These are phyloP conservation scores for Pristionchus fissidentatus DNA, from an alignment of 2,888 invertebrate genomes.

Conservation along the genomic window DNA sequence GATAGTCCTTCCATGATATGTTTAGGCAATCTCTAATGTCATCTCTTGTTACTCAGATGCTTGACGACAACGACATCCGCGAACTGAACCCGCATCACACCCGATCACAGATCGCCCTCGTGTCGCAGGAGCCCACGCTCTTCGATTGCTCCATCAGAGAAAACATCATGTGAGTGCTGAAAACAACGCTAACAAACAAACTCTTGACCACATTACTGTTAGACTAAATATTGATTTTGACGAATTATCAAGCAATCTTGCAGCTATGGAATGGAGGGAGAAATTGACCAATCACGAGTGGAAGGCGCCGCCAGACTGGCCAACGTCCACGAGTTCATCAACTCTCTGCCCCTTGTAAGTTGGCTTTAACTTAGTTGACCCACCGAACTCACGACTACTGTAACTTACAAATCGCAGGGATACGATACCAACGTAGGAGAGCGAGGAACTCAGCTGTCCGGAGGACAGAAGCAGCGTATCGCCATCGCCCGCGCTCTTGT, in stretches of 20 bases:
- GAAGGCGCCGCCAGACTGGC: slow-evolving; percentile 76
- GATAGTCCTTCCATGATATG: not conserved
- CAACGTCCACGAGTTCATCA: slow-evolving; percentile 78
- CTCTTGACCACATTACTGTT: no score
- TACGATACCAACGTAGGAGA: slow-evolving; percentile 77
- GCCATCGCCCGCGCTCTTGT: slow-evolving; percentile 77
- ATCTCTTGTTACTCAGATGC: slow-evolving; percentile 53
- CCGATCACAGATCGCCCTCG: slow-evolving; percentile 88
- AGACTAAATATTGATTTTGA: not conserved
- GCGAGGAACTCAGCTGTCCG: slow-evolving; percentile 76
- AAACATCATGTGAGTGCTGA: slow-evolving; percentile 65
- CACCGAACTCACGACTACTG: not conserved
- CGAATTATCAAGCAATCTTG: not conserved
- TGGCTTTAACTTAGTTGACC: not conserved
- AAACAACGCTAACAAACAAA: not conserved
- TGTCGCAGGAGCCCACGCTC: slow-evolving; percentile 90
- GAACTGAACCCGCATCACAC: slow-evolving; percentile 79
- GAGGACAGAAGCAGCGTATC: slow-evolving; percentile 77
- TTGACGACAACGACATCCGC: slow-evolving; percentile 75
- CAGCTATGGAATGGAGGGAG: slow-evolving; percentile 64
- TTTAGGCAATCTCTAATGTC: no score
- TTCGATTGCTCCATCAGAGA: slow-evolving; percentile 76
- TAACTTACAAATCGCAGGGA: slow-evolving; percentile 53
- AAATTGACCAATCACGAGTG: slow-evolving; percentile 70
- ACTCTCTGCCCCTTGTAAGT: slow-evolving; percentile 74